Evolutionary conservation across 1,140 invertebrate species (phyloP), one percentile per base, ranked within the genome.

Genomic region (Bombus waltoni): DNA sequence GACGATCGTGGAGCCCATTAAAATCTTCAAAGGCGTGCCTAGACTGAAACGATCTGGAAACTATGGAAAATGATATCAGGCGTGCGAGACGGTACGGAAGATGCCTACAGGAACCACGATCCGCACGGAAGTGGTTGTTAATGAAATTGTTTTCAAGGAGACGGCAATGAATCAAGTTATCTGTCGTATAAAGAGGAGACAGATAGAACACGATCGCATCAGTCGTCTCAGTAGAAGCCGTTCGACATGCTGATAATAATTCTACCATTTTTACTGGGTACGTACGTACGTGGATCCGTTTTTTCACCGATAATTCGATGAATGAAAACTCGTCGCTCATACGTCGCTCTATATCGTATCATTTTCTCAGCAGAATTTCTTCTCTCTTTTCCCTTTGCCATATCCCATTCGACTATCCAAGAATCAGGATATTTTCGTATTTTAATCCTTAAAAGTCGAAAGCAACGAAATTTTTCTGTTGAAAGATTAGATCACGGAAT

Each of bases 131-230:
- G 62, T 68, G n/a, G 35, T 86, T 66, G 53, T 84, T 84, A 81
- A 73, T 62, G 72, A 88, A 86, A 90, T 90, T 88, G 81, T 90
- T 90, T 88, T 90, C 89, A 90, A 90, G 88, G 88, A 85, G 71
- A 89, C 57, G 42, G 66, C 32, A 81, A 84, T 78, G 83, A 88
- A 90, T 90, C 75, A 68, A 82, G 32, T 90, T 87, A 81, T 83
- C 83, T 74, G 62, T 78, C 80, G 35, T 90, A 90, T 90, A 90
- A 90, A 90, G 76, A 83, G 71, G 6, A 77, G 86, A 81, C 65
- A 68, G 57, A 76, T 44, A n/a, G 42, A 35, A 81, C 68, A 9
- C 70, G 28, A 70, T 74, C 42, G 40, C 57, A 79, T 88, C 86
- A 89, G 86, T 90, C 75, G 57, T 18, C 40, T 38, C 35, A 65